A percentile compares a stretch with the other conserved stretches of the same genome.
phyloP scores from a whole-genome alignment of 2,797 vertebrate genomes.

The Salarias fasciatus region DNA sequence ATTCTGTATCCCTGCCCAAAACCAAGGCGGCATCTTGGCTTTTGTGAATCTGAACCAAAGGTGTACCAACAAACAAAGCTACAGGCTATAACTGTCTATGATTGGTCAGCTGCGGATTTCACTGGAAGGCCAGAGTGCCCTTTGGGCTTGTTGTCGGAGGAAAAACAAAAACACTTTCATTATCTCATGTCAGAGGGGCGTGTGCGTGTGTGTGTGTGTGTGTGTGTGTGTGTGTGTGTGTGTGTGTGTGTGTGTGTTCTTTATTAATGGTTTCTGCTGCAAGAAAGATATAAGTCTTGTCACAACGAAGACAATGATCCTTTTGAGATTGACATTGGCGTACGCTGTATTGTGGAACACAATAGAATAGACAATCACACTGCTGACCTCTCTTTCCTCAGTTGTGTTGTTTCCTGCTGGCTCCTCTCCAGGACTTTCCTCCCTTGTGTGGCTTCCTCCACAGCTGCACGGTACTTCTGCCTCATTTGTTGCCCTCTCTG shows the following conservation, averaged over 20 bases:
- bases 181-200: conserved; percentile 8
- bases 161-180: not conserved
- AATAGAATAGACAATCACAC: not conserved
- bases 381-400: conserved; percentile 83
- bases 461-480: conserved; percentile 70
- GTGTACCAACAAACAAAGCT: too few species aligned
- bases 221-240: too few species aligned
- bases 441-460: conserved; percentile 22
- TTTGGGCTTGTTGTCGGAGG: not conserved
- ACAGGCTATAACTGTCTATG: too few species aligned
- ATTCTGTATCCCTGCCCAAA: not conserved
- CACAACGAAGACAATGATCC: too few species aligned
- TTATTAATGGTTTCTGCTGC: too few species aligned
- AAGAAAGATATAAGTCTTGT: not conserved
- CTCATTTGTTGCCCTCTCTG: conserved; percentile 82
- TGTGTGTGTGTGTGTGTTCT: too few species aligned
- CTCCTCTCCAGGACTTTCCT: conserved; percentile 13
- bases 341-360: too few species aligned
- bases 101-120: not conserved
- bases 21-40: too few species aligned
- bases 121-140: not conserved
- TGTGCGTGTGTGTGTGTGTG: too few species aligned
- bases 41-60: too few species aligned
- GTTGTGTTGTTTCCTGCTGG: conserved; percentile 76
- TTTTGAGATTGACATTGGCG: too few species aligned